These are phyloP conservation scores for Drosophila novamexicana DNA, from an alignment of 1,140 invertebrate genomes.

Conservation along the genomic window DNA sequence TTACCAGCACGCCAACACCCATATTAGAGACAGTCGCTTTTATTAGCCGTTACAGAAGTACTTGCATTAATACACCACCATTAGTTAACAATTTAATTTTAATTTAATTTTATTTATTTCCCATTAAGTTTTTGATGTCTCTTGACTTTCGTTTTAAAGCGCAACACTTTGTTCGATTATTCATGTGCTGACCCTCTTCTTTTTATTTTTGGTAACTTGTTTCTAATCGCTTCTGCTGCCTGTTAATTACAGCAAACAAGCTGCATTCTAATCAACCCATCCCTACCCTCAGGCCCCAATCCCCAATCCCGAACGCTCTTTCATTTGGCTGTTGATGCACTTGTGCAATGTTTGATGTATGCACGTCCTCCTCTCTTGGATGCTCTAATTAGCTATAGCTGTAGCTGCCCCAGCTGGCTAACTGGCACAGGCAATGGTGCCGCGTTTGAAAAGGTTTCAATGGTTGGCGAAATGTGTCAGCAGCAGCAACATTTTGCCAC, in stretches of 20 bases:
- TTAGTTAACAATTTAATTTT: no score
- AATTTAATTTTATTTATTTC: no score
- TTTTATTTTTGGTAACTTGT: slow-evolving; percentile 60
- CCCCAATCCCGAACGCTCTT: background rate
- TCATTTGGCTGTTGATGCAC: slow-evolving; percentile 44
- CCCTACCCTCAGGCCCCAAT: background rate
- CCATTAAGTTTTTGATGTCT: background rate
- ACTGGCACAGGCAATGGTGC: slow-evolving; percentile 41
- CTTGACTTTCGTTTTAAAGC: background rate
- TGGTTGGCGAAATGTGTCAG: slow-evolving; percentile 67
- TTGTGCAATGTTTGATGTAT: slow-evolving; percentile 75
- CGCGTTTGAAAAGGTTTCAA: slow-evolving; percentile 57
- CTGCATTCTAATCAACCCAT: slow-evolving; percentile 45
- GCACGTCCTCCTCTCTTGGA: slow-evolving; percentile 42
- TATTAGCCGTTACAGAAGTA: no score
- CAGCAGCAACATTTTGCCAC: slow-evolving; percentile 25
- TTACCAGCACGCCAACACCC: no score
- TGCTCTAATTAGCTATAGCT: slow-evolving; percentile 67
- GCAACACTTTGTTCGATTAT: slow-evolving; percentile 9
- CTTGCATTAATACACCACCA: no score
- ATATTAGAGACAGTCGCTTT: no score
- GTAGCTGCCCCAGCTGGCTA: slow-evolving; percentile 32
- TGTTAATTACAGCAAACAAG: slow-evolving; percentile 79
- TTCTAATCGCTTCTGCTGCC: slow-evolving; percentile 64
- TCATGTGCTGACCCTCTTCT: slow-evolving; percentile 4